These are phyloP conservation scores for Bombus huntii DNA, from an alignment of 1,140 invertebrate genomes.

Conservation along the genomic window DNA sequence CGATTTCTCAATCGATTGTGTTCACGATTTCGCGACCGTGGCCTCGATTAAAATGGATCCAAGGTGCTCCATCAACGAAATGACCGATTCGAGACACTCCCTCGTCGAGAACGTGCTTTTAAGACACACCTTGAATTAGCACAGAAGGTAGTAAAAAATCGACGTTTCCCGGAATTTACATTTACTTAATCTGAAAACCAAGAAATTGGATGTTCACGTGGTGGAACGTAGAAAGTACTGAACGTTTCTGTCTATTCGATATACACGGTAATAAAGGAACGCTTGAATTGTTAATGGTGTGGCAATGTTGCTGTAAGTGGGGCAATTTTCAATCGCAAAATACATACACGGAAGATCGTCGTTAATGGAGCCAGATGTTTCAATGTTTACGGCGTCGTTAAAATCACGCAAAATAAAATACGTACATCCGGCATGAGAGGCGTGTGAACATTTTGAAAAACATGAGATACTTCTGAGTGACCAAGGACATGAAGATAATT, in stretches of 20 bases:
- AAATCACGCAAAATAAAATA: constrained; percentile 10
- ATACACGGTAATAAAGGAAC: not conserved
- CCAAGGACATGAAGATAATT: not conserved
- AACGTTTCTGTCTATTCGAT: not conserved
- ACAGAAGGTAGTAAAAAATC: not conserved
- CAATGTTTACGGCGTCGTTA: constrained; percentile 10
- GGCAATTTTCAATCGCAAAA: constrained; percentile 7
- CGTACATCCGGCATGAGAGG: not conserved
- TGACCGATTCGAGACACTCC: not conserved
- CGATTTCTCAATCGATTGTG: constrained; percentile 6
- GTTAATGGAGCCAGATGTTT: constrained; percentile 1
- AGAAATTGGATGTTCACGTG: not conserved
- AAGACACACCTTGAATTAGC: not conserved
- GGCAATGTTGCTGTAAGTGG: not conserved
- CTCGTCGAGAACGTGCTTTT: not conserved
- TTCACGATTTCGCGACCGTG: constrained; percentile 43
- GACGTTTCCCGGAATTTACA: not conserved
- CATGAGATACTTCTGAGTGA: not conserved
- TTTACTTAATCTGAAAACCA: not conserved
- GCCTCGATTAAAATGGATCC: constrained; percentile 43
- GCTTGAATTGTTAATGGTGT: no score
- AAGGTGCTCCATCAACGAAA: constrained; percentile 43
- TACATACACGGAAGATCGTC: not conserved
- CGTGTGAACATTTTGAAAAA: not conserved
- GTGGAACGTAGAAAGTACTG: no score